Evolutionary conservation across 2,797 vertebrate genomes (phyloP), one percentile per base, ranked within the genome.

Genomic region (Lophotriccus pileatus): DNA sequence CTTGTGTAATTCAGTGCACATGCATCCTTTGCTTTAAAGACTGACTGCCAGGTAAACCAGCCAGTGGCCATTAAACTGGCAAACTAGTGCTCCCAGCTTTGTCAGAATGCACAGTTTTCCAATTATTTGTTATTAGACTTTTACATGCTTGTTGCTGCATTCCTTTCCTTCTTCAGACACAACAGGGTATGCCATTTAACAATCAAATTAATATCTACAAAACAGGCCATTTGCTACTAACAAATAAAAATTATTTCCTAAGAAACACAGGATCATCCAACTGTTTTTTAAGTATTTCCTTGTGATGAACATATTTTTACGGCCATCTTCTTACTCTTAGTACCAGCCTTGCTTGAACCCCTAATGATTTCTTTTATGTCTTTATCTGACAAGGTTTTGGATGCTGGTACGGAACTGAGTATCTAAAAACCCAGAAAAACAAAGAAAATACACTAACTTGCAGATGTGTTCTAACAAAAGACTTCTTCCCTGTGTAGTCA

Each of bases 391-490:
- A 77, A 18, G 24, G 46, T 7, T 82, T 84, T 68, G 39, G 52
- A 89, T 17, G 36, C 3, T 55, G 21, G 4, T 30, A 62, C 60
- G 49, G 23, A 76, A 66, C 17, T 52, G 25, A 25, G 10, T 17
- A 52, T 30, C 19, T 44, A 10, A 53, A 63, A 1, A 43, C 19
- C 14, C 19, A 2, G 4, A 79, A 43, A 18, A 46, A 73, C 32
- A 30, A 50, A 37, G 14, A 12, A 56, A 25, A 28, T 17, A 50
- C 22, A 97, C 96, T 79, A 84, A 99, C 99, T 98, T 99, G 99
- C 68, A 99, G 97, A 96, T 99, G 99, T 3, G 99, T 99, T 74
- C 99, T 98, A 46, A 99, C 99, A 56, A 99, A 99, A 50, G 99
- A 99, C 95, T 98, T 99, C 96, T 99, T 99, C 13, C 98, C 99